Conservation (phyloP, 2,888 invertebrate genomes). For the Caenorhabditis sulstoni region DNA sequence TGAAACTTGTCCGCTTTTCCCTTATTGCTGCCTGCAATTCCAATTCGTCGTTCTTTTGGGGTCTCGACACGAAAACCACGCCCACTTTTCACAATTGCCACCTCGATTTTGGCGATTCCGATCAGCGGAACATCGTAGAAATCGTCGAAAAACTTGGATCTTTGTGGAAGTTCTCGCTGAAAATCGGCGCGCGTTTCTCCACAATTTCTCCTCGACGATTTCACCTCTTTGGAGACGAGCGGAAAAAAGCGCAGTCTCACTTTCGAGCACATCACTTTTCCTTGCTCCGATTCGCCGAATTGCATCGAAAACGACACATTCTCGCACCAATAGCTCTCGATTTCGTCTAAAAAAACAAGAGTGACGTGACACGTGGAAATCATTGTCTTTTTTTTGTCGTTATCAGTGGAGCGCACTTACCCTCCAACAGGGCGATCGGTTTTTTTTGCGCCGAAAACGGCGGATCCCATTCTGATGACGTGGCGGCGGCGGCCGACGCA, state of each 20-base stretch:
- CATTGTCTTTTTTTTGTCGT: background rate
- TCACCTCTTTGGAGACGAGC: conserved; percentile 25
- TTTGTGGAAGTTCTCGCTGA: conserved; percentile 61
- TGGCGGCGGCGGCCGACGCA: too few relatives aligned
- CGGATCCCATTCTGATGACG: conserved; percentile 14
- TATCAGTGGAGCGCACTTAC: conserved; percentile 5
- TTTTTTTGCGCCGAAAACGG: background rate
- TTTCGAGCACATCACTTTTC: conserved; percentile 91
- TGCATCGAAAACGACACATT: conserved; percentile 81
- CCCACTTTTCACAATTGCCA: conserved; percentile 45
- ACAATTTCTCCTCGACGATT: background rate
- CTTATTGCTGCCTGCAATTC: conserved; percentile 3
- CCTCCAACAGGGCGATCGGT: conserved; percentile 20
- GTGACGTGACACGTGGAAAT: too few relatives aligned
- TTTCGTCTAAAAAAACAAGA: conserved; percentile 81
- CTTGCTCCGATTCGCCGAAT: conserved; percentile 81
- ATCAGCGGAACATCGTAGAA: conserved; percentile 55
- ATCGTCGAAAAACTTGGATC: conserved; percentile 65
- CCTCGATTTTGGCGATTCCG: conserved; percentile 41
- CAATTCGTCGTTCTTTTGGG: conserved; percentile 22
- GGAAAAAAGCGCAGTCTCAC: conserved; percentile 85
- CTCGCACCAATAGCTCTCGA: conserved; percentile 88
- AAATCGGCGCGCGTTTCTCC: background rate
- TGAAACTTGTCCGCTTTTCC: conserved; percentile 55
- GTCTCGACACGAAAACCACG: background rate